phyloP scores from a whole-genome alignment of 1,140 invertebrate species.

The Zaprionus ornatus region DNA sequence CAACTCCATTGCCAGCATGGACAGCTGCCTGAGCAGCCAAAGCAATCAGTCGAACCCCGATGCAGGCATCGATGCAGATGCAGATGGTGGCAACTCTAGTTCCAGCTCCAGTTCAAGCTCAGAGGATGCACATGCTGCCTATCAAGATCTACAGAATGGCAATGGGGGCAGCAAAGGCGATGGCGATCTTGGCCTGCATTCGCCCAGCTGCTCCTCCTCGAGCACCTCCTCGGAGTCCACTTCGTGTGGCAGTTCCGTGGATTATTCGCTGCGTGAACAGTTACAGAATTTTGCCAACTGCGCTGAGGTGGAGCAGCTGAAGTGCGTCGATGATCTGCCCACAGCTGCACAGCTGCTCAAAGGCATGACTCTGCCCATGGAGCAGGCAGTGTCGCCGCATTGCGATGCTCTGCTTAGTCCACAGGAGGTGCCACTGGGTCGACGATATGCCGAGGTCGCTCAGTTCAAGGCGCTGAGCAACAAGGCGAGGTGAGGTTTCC shows the following conservation, averaged over 20 bases:
- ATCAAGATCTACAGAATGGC: constrained; percentile 80
- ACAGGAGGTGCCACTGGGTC: constrained; percentile 79
- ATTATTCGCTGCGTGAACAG: constrained; percentile 78
- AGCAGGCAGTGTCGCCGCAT: constrained; percentile 18
- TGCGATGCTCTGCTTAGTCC: constrained; percentile 78
- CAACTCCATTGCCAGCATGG: constrained; percentile 77
- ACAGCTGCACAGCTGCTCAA: constrained; percentile 49
- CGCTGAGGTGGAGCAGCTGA: constrained; percentile 34
- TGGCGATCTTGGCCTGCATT: constrained; percentile 17
- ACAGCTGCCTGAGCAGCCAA: constrained; percentile 73
- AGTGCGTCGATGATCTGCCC: constrained; percentile 33
- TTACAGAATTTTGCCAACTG: constrained; percentile 75
- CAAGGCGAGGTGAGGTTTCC: constrained; percentile 70
- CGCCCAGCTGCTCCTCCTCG: constrained; percentile 37
- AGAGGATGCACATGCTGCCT: constrained; percentile 72
- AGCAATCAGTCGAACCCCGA: constrained; percentile 52
- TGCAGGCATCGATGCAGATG: background rate
- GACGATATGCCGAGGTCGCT: constrained; percentile 81
- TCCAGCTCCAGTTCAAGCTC: constrained; percentile 46
- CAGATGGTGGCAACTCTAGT: background rate
- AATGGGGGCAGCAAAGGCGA: constrained; percentile 31
- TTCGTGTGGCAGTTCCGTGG: constrained; percentile 65
- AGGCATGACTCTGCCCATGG: constrained; percentile 50
- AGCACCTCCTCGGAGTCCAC: constrained; percentile 55
- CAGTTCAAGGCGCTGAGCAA: constrained; percentile 72